A percentile compares a stretch with the other conserved stretches of the same genome.
These are phyloP conservation scores for Melanotaenia pygmaea DNA, from an alignment of 2,797 vertebrate genomes.

Conservation along the genomic window DNA sequence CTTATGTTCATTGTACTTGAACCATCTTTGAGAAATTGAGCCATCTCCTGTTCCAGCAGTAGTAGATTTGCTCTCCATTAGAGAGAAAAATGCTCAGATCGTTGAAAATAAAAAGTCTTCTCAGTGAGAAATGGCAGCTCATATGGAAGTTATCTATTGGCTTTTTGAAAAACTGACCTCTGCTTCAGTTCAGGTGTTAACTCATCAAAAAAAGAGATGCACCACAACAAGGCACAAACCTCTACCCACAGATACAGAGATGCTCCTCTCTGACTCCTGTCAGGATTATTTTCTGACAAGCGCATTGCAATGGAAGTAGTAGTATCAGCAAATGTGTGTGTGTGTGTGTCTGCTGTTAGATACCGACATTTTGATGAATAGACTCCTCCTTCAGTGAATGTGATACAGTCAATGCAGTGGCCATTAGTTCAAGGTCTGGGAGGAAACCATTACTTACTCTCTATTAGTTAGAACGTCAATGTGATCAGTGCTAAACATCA, in stretches of 20 bases:
- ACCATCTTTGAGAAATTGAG: constrained; percentile 30
- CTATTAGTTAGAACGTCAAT: constrained; percentile 61
- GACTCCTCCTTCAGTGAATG: constrained; percentile 62
- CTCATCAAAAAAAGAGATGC: constrained; percentile 43
- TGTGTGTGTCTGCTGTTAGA: constrained; percentile 21
- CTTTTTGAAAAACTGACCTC: constrained; percentile 10
- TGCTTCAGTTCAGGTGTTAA: constrained; percentile 35
- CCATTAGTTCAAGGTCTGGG: constrained; percentile 65
- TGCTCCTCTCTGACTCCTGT: constrained; percentile 37
- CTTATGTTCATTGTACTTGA: constrained; percentile 11
- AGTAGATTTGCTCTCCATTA: constrained; percentile 21
- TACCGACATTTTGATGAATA: constrained; percentile 66
- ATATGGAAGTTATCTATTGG: constrained; percentile 51
- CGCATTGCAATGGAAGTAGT: constrained; percentile 21
- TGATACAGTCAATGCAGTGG: constrained; percentile 62
- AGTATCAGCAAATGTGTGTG: constrained; percentile 9
- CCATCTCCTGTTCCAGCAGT: constrained; percentile 34
- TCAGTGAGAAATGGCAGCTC: too few relatives aligned
- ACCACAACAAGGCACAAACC: constrained; percentile 33
- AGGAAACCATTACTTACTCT: constrained; percentile 68
- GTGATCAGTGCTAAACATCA: constrained; percentile 46
- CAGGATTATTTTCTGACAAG: constrained; percentile 48
- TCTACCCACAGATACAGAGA: constrained; percentile 41
- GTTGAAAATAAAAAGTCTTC: constrained; percentile 47
- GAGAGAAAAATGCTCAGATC: constrained; percentile 28